Evolutionary conservation across 1,140 invertebrate genomes (phyloP).

Genomic region (Halyomorpha halys): DNA sequence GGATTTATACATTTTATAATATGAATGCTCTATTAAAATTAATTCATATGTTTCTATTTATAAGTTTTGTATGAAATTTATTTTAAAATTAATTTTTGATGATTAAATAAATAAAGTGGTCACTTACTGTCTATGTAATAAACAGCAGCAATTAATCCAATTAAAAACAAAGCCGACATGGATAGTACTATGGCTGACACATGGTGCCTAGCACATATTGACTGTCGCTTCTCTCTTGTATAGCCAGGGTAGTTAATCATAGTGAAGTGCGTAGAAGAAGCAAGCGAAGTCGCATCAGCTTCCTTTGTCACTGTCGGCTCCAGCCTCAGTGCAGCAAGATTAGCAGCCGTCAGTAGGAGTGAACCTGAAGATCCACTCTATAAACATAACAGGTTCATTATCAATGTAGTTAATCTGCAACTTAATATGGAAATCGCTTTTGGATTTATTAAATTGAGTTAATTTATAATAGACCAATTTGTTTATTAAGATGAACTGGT

Average conservation of each 20-base stretch:
- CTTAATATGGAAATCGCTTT: too few species aligned
- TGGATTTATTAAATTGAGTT: too few species aligned
- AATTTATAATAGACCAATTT: too few species aligned
- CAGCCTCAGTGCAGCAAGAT: slow-evolving; percentile 54
- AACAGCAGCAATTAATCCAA: slow-evolving; percentile 62
- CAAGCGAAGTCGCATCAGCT: slow-evolving; percentile 57
- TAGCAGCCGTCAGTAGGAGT: slow-evolving; percentile 61
- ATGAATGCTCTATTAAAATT: too few species aligned
- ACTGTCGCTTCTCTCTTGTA: slow-evolving; percentile 41
- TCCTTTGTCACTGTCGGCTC: slow-evolving; percentile 38
- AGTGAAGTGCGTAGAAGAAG: slow-evolving; percentile 74
- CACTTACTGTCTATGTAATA: slow-evolving; percentile 45
- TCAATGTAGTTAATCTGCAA: too few species aligned
- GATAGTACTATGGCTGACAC: slow-evolving; percentile 65
- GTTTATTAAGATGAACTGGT: too few species aligned
- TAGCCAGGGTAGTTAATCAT: slow-evolving; percentile 66
- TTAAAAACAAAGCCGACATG: slow-evolving; percentile 64
- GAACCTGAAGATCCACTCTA: slow-evolving; percentile 70
- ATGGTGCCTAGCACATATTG: slow-evolving; percentile 55
- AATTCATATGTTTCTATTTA: too few species aligned
- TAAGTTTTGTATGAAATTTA: too few species aligned
- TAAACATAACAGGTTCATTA: slow-evolving; percentile 29
- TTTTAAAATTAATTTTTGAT: too few species aligned
- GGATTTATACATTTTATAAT: too few species aligned
- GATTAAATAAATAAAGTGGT: too few species aligned